Base-by-base conservation (phyloP, 64 coral and sea anemone genomes). In the Pocillopora damicornis region DNA sequence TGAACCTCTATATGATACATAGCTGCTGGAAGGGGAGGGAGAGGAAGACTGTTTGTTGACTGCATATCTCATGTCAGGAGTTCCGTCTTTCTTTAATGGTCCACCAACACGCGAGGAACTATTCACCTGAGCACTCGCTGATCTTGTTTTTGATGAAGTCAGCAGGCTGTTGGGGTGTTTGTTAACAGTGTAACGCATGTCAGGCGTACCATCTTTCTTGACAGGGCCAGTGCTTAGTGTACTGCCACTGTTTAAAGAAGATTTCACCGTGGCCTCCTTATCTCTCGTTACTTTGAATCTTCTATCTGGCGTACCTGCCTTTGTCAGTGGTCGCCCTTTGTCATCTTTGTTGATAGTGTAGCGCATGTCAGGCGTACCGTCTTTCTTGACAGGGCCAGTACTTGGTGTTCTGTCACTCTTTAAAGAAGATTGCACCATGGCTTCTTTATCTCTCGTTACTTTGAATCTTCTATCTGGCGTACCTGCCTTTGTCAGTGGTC, bases 401-500 rank as follows among this genome's bases (percentile, higher is more conserved):
- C 14, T n/a, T 67, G 64, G 64, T 20, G 64, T 67, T 16, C 58
- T 61, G 12, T n/a, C 56, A 26, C 2, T 65, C 37, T 59, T 18
- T 17, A 65, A 72, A 57, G 63, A 65, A 56, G 81, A 1, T 42
- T 18, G 25, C 11, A 5, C 26, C 0, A n/a, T 15, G 15, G 64
- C 65, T 2, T 72, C 65, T 58, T 72, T 85, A 22, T 81, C 42
- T 51, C 42, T 51, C 42, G 42, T 89, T 35, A 81, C 78, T 72
- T 89, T 89, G n/a, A 89, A 89, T 9, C 88, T 58, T 77, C 45
- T 81, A 15, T 89, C 88, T 22, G 88, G 77, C 60, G 51, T 36
- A 23, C 88, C 88, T 9, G 74, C 67, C 38, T 81, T 89, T 61
- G 26, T 89, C 5, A 81, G 15, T 36, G 88, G 88, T 11, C 78